Percentiles rank a stretch among this genome's conserved stretches.
Evolutionary conservation across 2,797 vertebrate genomes (phyloP).

Genomic region (Alosa sapidissima): DNA sequence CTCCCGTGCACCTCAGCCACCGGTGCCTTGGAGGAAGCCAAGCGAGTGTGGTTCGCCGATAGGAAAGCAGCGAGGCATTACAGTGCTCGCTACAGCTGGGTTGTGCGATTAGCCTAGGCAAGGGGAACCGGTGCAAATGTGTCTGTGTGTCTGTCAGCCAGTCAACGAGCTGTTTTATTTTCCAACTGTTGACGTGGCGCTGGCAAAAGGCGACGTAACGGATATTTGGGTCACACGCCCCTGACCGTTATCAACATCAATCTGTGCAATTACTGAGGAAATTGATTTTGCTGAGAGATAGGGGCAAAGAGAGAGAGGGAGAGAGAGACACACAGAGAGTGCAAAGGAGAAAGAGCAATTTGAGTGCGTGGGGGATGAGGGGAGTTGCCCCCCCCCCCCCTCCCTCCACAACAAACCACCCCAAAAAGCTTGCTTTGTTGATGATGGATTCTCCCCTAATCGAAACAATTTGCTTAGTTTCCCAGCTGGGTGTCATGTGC

Average conservation of each 20-base stretch:
- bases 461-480: conserved; percentile 95
- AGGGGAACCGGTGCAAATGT: background rate
- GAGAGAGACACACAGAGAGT: background rate
- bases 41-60: background rate
- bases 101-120: background rate
- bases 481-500: conserved; percentile 99
- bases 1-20: background rate
- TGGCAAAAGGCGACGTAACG: conserved; percentile 68
- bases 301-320: background rate
- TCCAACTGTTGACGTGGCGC: conserved; percentile 50
- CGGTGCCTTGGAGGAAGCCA: background rate
- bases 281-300: conserved; percentile 67
- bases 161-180: conserved; percentile 13
- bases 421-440: conserved; percentile 88
- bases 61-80: background rate
- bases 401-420: conserved; percentile 58
- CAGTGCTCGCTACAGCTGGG: background rate
- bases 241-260: conserved; percentile 78
- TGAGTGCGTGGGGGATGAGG: conserved; percentile 72
- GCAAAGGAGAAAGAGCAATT: conserved; percentile 38
- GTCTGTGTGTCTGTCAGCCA: conserved; percentile 1
- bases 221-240: conserved; percentile 80
- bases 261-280: conserved; percentile 82
- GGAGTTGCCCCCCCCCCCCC: conserved; percentile 85
- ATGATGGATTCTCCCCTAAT: conserved; percentile 97